A percentile compares a stretch with the other conserved stretches of the same genome.
These are phyloP conservation scores for Sylvilagus bachmani DNA, from an alignment of 2,113 vertebrate genomes.

Conservation along the genomic window DNA sequence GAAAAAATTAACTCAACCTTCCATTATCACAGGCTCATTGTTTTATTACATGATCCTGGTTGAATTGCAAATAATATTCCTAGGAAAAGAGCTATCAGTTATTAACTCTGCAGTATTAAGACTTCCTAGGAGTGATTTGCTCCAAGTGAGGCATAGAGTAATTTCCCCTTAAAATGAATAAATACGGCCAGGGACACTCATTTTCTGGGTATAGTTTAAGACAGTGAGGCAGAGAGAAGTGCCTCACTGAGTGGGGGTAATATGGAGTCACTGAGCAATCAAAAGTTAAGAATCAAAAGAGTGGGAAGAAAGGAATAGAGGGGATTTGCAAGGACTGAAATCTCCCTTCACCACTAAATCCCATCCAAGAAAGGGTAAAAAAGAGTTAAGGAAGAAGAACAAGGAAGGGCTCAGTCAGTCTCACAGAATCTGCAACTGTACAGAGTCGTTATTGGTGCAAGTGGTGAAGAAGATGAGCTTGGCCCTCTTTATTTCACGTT, in stretches of 20 bases:
- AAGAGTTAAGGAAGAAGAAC: neutral
- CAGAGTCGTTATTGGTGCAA: neutral
- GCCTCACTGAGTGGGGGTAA: neutral
- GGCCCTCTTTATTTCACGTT: neutral
- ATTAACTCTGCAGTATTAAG: neutral
- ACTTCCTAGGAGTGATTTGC: neutral
- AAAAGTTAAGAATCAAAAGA: neutral
- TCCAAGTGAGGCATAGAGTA: neutral
- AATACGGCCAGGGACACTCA: neutral
- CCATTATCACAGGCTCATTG: neutral
- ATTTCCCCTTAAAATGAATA: neutral
- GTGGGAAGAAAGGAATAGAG: neutral
- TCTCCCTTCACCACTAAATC: neutral
- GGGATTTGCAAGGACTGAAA: neutral
- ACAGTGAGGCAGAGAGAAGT: neutral
- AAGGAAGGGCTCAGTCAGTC: neutral
- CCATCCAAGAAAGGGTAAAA: neutral
- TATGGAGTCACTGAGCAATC: neutral
- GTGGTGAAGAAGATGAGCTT: neutral
- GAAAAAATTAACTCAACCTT: neutral
- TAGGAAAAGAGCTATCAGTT: conserved; percentile 10
- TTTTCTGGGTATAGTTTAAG: neutral
- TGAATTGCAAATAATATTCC: conserved; percentile 47
- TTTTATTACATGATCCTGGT: neutral
- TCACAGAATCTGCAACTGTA: neutral